Base-by-base conservation (phyloP, 53 echinoderm and acorn worm genomes). In the Paelopatides confundens region DNA sequence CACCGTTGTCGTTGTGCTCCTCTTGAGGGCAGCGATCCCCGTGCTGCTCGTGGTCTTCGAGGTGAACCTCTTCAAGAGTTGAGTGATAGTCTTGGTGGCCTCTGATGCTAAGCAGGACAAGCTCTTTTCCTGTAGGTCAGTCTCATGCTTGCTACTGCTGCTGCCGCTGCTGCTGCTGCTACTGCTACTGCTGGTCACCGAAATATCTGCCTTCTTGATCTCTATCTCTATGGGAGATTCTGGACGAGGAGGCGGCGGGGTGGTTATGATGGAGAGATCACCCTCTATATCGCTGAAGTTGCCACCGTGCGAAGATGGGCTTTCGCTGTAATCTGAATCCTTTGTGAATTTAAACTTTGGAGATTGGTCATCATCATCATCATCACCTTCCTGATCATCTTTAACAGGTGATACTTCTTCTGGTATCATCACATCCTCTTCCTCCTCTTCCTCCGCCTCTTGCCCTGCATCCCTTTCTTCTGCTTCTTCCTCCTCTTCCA, bases 31-130 rank as follows among this genome's bases (percentile, higher is more conserved):
- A 4, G 86, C 58, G 3, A 65, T n/a, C 17, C 65, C 63, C 1
- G n/a, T 83, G 21, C 24, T 37, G 39, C 64, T 65, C 28, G 21
- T 38, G 12, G 84, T 37, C 48, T 87, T 52, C 43, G 90, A 82
- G 14, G 87, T 92, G 66, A 96, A 90, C 68, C 92, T 82, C 79
- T 92, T 85, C 50, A 96, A 58, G 88, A 96, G 70, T 90, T 96
- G 79, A 24, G 92, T 96, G 48, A 96, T 88, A 76, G 93, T 87
- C 82, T 90, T 71, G 85, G 81, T 89, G 76, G 86, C 92, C 64
- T 87, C 89, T 4, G 87, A 91, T 31, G 92, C 87, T 48, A 87
- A 89, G 14, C 31, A 76, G 51, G 49, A 76, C 31, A 88, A 14
- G 47, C 37, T 46, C 64, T 64, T 83, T 0, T 12, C 31, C 2